Evolutionary conservation across 2,797 vertebrate species (phyloP), one percentile per base, ranked within the genome.

Genomic region (Hipposideros larvatus): DNA sequence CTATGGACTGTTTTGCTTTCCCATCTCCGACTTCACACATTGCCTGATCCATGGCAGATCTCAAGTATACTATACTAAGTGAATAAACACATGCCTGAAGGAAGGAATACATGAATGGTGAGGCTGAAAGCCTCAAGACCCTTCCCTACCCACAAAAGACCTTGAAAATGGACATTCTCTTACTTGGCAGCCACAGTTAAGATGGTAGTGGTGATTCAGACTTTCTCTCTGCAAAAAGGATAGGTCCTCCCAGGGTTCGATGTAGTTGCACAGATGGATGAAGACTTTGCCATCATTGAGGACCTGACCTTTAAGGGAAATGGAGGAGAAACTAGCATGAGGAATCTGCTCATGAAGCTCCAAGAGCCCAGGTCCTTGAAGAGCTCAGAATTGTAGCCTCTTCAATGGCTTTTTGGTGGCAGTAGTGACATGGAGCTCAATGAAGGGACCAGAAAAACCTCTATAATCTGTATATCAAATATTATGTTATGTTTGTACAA

Each of bases 141-240:
- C 37, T 34, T 21, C 8, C 53, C 53, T 2, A 16, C 10, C 18
- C 71, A 15, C 48, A 0, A 11, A 71, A 55, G 41, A 63, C 41
- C 41, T 82, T 87, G 34, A 53, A 87, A 55, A 24, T 1, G 26
- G 90, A 71, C 21, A 15, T 65, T 66, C 24, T 41, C 99, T 99
- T 98, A 99, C 99, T 98, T 98, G 99, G 98, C 99, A 99, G 96
- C 99, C 99, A 92, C 99, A 99, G 98, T 99, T 99, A 98, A 99
- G 99, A 97, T 99, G 99, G 98, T 99, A 99, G 98, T 99, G 99
- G 98, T 99, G 99, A 97, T 99, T 99, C 85, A 99, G 99, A 96
- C 99, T 99, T 98, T 99, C 99, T 98, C 99, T 99, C 97, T 99
- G 99, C 70, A 99, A 99, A 95, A 99, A 92, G 37, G 99, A 99